phyloP scores from a whole-genome alignment of 2,113 vertebrate species.

The Chloroceryle aenea region DNA sequence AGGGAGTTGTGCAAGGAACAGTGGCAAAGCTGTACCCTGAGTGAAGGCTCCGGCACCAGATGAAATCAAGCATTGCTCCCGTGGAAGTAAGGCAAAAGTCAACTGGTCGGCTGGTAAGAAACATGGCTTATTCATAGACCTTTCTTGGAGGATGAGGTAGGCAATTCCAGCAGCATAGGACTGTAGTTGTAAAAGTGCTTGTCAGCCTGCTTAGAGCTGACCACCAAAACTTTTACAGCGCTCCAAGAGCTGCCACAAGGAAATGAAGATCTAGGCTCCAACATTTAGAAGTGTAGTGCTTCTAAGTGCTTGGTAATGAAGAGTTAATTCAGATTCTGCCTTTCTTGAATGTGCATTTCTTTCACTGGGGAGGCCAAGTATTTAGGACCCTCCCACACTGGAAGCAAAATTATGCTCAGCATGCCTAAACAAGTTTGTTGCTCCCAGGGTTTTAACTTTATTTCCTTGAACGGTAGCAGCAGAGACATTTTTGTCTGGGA shows the following conservation, averaged over 20 bases:
- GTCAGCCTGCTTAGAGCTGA: neutral
- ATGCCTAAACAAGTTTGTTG: constrained; percentile 45
- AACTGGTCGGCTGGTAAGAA: constrained; percentile 5
- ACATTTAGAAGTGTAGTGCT: neutral
- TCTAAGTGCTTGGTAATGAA: neutral
- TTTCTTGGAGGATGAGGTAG: neutral
- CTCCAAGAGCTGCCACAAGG: neutral
- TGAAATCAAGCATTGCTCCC: neutral
- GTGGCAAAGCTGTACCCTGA: fast-evolving
- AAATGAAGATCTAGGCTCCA: neutral
- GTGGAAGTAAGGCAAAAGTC: neutral
- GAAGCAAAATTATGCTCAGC: constrained; percentile 22
- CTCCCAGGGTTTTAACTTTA: neutral
- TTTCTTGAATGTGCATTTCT: neutral
- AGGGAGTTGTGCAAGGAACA: neutral
- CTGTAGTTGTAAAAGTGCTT: neutral
- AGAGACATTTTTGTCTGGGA: constrained; percentile 40
- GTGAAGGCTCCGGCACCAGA: neutral
- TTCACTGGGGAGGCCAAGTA: constrained; percentile 36
- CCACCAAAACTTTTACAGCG: neutral
- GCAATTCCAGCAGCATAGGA: neutral
- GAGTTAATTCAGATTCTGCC: constrained; percentile 41
- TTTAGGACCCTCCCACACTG: constrained; percentile 43
- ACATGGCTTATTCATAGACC: neutral
- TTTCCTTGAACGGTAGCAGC: constrained; percentile 44